Base-by-base conservation (phyloP, 2,113 vertebrate genomes). In the Cygnus buccinator region DNA sequence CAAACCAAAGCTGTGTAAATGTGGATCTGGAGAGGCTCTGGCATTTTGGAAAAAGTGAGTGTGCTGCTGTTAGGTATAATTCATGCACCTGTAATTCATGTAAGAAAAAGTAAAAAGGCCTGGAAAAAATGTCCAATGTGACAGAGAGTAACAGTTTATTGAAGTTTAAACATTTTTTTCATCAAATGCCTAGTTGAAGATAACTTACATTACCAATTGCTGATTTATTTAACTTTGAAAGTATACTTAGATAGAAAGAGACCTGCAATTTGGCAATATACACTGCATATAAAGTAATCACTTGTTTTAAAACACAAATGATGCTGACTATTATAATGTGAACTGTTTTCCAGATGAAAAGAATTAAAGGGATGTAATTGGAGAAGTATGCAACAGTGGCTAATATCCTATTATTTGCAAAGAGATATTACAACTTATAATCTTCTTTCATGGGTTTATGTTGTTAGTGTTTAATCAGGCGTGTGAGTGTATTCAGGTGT, bases 401-500 rank as follows among this genome's bases (percentile, higher is more conserved):
- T 97, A 96, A 96, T 96, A 93, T 86, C 95, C 91, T 95, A 97
- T 97, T 98, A 93, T 96, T 97, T 89, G 95, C 81, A 95, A 97
- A 97, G 94, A 96, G 95, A 96, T 95, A 95, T 97, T 95, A 93
- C 96, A 97, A 96, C 94, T 98, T 98, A 95, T 97, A 96, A 98
- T 98, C 98, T 98, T 97, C 97, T 97, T 96, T 95, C 92, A 54
- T 65, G 95, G 96, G 93, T 93, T 96, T 92, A 86, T 12, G 96
- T 97, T 97, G 97, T 96, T 97, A 76, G 95, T 86, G 97, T 94
- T 95, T 97, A 97, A 96, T 98, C 97, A 97, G 96, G 98, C 96
- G 2, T 97, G 93, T 62, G 95, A 94, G 84, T 93, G 97, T 94
- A 96, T 96, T 98, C 98, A 97, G 98, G 98, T 97, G 97, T 97